phyloP scores from a whole-genome alignment of 1,140 invertebrate genomes.

The Nebria ingens region DNA sequence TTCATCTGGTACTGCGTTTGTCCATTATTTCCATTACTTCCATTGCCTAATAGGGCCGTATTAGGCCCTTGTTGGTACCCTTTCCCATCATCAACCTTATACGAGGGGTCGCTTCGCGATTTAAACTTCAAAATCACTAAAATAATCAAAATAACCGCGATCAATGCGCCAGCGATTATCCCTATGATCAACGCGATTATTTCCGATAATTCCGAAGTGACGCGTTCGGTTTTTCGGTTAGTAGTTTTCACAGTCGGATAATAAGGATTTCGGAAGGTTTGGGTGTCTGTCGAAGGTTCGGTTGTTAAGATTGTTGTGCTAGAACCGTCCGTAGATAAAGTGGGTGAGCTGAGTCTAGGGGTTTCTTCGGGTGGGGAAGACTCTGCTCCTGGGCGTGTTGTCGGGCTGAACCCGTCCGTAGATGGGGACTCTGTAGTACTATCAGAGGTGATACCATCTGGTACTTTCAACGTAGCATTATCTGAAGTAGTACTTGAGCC shows the following conservation, averaged over 20 bases:
- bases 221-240: conserved; percentile 45
- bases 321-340: neutral
- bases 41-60: conserved; percentile 56
- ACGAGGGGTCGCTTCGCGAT: conserved; percentile 73
- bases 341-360: neutral
- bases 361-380: too few species aligned
- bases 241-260: conserved; percentile 26
- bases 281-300: neutral
- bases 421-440: neutral
- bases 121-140: conserved; percentile 82
- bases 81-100: conserved; percentile 84
- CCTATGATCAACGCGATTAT: conserved; percentile 71
- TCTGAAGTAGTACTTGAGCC: neutral
- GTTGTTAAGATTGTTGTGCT: conserved; percentile 18
- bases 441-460: neutral
- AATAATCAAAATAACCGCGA: conserved; percentile 83
- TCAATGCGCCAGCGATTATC: conserved; percentile 82
- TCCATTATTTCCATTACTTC: conserved; percentile 38
- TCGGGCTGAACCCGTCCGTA: neutral
- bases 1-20: conserved; percentile 35
- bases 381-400: too few species aligned
- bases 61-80: conserved; percentile 58
- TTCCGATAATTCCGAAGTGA: conserved; percentile 60
- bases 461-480: neutral
- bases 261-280: conserved; percentile 18